Evolutionary conservation across 2,797 vertebrate genomes (phyloP).

Genomic region (Mus caroli): DNA sequence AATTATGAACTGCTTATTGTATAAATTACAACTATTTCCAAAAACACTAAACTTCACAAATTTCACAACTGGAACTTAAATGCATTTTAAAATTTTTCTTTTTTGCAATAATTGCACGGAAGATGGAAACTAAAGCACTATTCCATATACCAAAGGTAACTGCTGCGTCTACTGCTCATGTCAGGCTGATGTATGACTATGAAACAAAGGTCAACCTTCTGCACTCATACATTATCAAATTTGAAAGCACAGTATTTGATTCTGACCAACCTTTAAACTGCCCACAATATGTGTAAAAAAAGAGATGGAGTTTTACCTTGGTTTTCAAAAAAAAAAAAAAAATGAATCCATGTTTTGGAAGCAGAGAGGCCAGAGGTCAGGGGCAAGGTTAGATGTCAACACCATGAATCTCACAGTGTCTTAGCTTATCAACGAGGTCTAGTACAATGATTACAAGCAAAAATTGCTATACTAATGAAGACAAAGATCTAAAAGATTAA

Average conservation of each 20-base stretch:
- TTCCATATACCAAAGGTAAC: slow-evolving; percentile 91
- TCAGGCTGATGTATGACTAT: slow-evolving; percentile 98
- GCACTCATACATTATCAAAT: slow-evolving; percentile 99
- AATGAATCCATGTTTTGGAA: slow-evolving; percentile 92
- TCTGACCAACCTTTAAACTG: slow-evolving; percentile 93
- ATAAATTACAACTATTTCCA: slow-evolving; percentile 75
- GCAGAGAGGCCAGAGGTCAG: slow-evolving; percentile 97
- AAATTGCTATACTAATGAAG: slow-evolving; percentile 97
- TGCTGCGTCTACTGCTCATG: slow-evolving; percentile 96
- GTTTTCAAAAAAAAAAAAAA: slow-evolving; percentile 60
- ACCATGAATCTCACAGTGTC: slow-evolving; percentile 93
- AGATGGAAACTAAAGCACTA: slow-evolving; percentile 86
- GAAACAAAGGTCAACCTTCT: slow-evolving; percentile 97
- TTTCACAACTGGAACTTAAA: slow-evolving; percentile 76
- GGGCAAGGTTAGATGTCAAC: slow-evolving; percentile 92
- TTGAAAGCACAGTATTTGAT: slow-evolving; percentile 96
- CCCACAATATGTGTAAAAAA: slow-evolving; percentile 89
- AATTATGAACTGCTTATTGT: neutral
- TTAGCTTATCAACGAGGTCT: slow-evolving; percentile 96
- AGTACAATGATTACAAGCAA: slow-evolving; percentile 96
- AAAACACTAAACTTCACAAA: slow-evolving; percentile 63
- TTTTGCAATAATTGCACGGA: slow-evolving; percentile 87
- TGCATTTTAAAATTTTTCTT: neutral
- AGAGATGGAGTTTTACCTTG: slow-evolving; percentile 86
- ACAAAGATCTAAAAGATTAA: slow-evolving; percentile 92